Conservation (phyloP, 2,888 invertebrate species). For the Vanessa cardui region DNA sequence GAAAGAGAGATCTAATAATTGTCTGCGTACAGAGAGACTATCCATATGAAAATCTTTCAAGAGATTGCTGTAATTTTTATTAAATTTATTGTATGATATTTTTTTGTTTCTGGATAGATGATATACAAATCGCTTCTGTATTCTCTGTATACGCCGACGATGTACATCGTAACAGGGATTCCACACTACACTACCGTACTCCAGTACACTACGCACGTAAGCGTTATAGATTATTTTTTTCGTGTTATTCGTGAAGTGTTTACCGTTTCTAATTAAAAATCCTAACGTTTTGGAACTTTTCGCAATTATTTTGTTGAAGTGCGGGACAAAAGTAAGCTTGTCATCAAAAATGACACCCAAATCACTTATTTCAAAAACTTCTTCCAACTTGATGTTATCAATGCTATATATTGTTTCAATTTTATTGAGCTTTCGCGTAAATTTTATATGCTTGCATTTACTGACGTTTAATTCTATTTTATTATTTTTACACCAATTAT, state of each 20-base stretch:
- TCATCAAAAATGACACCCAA: background rate
- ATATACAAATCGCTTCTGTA: constrained; percentile 7
- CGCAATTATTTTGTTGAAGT: background rate
- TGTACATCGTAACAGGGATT: background rate
- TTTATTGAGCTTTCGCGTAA: constrained; percentile 14
- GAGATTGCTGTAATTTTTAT: constrained; percentile 5
- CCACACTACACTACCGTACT: constrained; percentile 7
- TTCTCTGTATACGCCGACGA: no score
- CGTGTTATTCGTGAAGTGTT: background rate
- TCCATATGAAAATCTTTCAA: background rate
- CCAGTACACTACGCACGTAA: background rate
- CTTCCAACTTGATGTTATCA: background rate
- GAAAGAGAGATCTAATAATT: no score
- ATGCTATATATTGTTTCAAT: background rate
- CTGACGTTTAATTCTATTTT: constrained; percentile 14
- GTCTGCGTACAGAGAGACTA: no score
- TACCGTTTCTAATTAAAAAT: no score
- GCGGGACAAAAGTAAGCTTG: background rate
- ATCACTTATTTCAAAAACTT: background rate
- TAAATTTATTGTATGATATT: constrained; percentile 3
- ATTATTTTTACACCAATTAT: constrained; percentile 18
- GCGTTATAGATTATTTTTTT: background rate
- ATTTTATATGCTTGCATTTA: constrained; percentile 22
- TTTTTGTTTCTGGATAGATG: constrained; percentile 10
- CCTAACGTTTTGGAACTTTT: background rate